Base-by-base conservation (phyloP, 2,797 vertebrate species). In the Loriculus beryllinus region DNA sequence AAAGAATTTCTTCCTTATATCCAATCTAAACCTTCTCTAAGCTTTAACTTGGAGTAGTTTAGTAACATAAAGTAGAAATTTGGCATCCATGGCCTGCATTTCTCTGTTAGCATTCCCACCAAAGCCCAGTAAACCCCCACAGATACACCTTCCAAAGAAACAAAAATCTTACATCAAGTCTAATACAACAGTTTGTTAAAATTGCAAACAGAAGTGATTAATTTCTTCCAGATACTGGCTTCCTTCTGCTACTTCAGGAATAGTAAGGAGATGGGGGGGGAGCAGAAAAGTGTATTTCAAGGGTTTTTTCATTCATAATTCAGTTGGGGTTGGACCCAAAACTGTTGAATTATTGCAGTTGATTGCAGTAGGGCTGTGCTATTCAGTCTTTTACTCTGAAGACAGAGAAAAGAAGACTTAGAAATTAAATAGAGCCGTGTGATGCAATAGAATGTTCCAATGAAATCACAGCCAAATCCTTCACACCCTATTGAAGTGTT, bases 181-280 rank as follows among this genome's bases (percentile, higher is more conserved):
- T 76, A 56, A 79, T 39, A 48, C 23, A 72, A 40, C 70, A 39
- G 20, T 69, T 91, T 86, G 29, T 51, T 84, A 68, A 88, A 93
- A 90, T 2, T 79, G 77, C 54, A 77, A 71, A 89, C 51, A 54
- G 87, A 87, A 89, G 29, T 60, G 85, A 75, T 91, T 87, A 2
- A 56, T 75, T 59, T 92, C 33, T 75, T 75, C 57, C 26, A 74
- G n/a, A 37, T 60, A 6, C 43, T 68, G 56, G 15, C 72, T 94
- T 88, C 60, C 39, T 71, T 11, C 75, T 88, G 29, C 43, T 92
- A 49, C 48, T 79, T 91, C 77, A 95, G 80, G 68, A 96, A 86
- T 69, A 84, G 47, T 65, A 59, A 91, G 43, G 43, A 88, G 47
- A 22, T n/a, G 10, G 51, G 54, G 31, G 31, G n/a, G 63, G 63